Percentiles rank a stretch among this genome's conserved stretches.
These are phyloP conservation scores for Atethmia centrago DNA, from an alignment of 2,888 invertebrate genomes.

Conservation along the genomic window DNA sequence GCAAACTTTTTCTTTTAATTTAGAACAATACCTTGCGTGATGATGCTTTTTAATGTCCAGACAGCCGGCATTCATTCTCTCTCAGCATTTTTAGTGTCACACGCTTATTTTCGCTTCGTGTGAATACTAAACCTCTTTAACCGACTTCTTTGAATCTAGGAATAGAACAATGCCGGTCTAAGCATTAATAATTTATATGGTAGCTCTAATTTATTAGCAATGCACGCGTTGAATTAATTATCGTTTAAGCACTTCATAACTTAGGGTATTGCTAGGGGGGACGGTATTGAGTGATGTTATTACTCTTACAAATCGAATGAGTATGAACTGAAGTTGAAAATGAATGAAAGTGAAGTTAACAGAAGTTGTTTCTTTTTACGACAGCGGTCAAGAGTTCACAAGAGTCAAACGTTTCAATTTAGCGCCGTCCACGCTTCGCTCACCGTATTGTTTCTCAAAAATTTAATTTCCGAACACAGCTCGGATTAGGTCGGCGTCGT, in stretches of 20 bases:
- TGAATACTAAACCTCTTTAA: conserved; percentile 52
- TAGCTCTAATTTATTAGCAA: conserved; percentile 55
- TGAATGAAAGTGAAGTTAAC: conserved; percentile 1
- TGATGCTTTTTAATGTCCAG: neutral
- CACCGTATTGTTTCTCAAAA: conserved; percentile 58
- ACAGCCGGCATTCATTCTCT: neutral
- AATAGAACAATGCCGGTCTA: conserved; percentile 59
- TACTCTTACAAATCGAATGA: conserved; percentile 11
- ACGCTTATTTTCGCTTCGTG: conserved; percentile 30
- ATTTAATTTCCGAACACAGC: conserved; percentile 63
- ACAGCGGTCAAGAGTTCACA: conserved; percentile 12
- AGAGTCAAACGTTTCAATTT: conserved; percentile 50
- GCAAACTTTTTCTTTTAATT: conserved; percentile 60
- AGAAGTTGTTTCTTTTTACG: neutral
- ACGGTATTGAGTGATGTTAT: conserved; percentile 5
- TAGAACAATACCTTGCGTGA: conserved; percentile 44
- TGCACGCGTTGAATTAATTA: conserved; percentile 54
- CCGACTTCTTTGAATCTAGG: conserved; percentile 55
- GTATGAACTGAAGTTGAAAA: conserved; percentile 6
- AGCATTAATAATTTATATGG: conserved; percentile 61
- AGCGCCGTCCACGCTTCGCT: conserved; percentile 11
- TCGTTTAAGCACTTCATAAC: conserved; percentile 40
- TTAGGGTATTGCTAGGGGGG: conserved; percentile 13
- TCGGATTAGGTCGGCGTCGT: conserved; percentile 45
- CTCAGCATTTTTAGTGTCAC: conserved; percentile 22